These are phyloP conservation scores for Pomacea canaliculata DNA, from an alignment of 2,888 invertebrate genomes.

Conservation along the genomic window DNA sequence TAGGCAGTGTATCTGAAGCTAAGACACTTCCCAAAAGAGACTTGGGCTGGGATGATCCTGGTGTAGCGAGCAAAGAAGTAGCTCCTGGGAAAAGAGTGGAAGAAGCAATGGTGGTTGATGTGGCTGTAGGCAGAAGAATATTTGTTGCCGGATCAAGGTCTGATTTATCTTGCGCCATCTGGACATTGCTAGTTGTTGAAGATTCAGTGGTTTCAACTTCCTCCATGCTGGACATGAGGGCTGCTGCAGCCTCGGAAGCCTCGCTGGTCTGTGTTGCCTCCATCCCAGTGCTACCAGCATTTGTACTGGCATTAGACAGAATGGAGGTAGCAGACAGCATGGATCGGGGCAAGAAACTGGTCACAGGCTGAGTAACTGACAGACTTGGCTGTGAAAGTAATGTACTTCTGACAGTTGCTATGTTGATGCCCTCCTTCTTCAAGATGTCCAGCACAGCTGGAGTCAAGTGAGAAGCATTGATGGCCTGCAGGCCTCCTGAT, in stretches of 20 bases:
- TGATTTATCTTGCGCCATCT: neutral
- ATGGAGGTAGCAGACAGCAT: neutral
- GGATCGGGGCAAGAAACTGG: neutral
- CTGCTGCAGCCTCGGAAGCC: slow-evolving; percentile 6
- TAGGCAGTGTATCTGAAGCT: slow-evolving; percentile 2
- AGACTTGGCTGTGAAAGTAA: neutral
- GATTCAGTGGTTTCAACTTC: neutral
- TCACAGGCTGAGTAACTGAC: slow-evolving; percentile 1
- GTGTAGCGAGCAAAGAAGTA: neutral
- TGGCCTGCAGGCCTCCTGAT: slow-evolving; percentile 18
- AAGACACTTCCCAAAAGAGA: slow-evolving; percentile 11
- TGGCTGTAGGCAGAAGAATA: neutral
- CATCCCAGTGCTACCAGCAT: neutral
- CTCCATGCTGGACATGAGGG: slow-evolving; percentile 19
- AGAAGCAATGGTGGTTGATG: neutral
- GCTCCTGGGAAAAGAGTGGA: neutral
- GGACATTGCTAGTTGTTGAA: neutral
- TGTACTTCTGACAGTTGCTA: slow-evolving; percentile 9
- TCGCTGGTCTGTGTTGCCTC: slow-evolving; percentile 13
- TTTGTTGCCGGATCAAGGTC: neutral
- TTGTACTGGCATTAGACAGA: neutral
- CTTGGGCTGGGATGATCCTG: neutral
- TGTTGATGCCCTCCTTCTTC: slow-evolving; percentile 20
- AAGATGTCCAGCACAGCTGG: slow-evolving; percentile 18
- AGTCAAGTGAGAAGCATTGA: slow-evolving; percentile 10